Evolutionary conservation across 2,797 vertebrate genomes (phyloP).

Genomic region (Periparus ater): DNA sequence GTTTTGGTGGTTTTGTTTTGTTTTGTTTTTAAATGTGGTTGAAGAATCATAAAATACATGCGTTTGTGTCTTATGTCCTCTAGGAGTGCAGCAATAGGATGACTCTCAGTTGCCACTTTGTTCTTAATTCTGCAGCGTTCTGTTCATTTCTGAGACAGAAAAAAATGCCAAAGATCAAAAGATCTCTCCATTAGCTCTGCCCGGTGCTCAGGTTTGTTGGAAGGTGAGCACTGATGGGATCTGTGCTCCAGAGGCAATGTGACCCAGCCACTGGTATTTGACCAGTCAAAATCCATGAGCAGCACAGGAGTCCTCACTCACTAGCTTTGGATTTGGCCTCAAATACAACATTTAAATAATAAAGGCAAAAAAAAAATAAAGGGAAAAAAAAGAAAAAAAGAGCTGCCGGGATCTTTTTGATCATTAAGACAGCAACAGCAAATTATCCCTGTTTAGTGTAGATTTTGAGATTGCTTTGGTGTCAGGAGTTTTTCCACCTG

Average conservation of each 20-base stretch:
- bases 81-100: not conserved
- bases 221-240: not conserved
- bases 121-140: not conserved
- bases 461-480: slow-evolving; percentile 26
- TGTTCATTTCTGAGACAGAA: not conserved
- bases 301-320: not conserved
- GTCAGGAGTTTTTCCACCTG: slow-evolving; percentile 45
- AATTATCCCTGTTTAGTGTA: slow-evolving; percentile 8
- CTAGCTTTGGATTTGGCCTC: not conserved
- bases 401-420: not conserved
- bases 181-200: not conserved
- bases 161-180: not conserved
- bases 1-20: not conserved
- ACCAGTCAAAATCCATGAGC: not conserved
- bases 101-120: not conserved
- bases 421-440: slow-evolving; percentile 15
- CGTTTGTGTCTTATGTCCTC: not conserved
- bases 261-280: not conserved
- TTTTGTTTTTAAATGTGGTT: not conserved
- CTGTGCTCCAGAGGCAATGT: not conserved
- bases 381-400: not conserved
- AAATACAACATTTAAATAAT: not conserved
- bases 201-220: not conserved
- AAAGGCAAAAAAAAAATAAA: fast-evolving
- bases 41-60: not conserved